These are phyloP conservation scores for Lasiurus cinereus DNA, from an alignment of 2,113 vertebrate genomes.

Conservation along the genomic window DNA sequence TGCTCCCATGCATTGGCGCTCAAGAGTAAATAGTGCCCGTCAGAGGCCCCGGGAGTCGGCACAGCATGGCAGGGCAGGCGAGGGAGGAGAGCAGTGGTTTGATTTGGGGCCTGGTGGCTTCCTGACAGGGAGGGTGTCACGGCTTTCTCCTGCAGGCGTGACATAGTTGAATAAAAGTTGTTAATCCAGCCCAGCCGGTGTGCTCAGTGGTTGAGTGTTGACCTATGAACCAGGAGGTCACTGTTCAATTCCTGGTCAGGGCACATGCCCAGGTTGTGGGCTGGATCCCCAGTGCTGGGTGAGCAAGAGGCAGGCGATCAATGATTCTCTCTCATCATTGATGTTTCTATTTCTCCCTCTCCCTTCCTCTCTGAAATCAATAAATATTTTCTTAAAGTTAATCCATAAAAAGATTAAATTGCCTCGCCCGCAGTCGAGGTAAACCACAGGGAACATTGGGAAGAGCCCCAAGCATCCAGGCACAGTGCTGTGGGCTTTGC, in stretches of 20 bases:
- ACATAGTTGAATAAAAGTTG: background rate
- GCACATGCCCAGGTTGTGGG: too few species aligned
- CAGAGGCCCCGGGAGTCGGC: background rate
- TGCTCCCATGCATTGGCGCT: background rate
- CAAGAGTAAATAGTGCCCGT: accelerated
- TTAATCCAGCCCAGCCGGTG: background rate
- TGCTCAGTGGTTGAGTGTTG: too few species aligned
- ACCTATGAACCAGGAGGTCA: too few species aligned
- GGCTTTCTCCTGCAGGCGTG: background rate
- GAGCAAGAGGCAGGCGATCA: too few species aligned
- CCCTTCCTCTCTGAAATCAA: too few species aligned
- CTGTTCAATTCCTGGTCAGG: too few species aligned
- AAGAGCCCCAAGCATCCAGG: accelerated
- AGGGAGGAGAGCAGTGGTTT: background rate
- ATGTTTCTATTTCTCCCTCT: too few species aligned
- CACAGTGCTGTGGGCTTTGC: background rate
- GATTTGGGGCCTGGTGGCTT: background rate
- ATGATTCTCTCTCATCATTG: too few species aligned
- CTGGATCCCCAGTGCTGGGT: too few species aligned
- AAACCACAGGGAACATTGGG: background rate
- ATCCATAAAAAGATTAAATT: background rate
- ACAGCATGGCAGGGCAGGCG: too few species aligned
- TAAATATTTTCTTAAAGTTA: too few species aligned
- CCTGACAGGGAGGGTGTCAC: background rate
- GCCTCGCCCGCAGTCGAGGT: background rate